Percentiles rank a stretch among this genome's conserved stretches.
Conservation (phyloP, 2,113 vertebrate genomes). For the Sporophila hypoxantha region DNA sequence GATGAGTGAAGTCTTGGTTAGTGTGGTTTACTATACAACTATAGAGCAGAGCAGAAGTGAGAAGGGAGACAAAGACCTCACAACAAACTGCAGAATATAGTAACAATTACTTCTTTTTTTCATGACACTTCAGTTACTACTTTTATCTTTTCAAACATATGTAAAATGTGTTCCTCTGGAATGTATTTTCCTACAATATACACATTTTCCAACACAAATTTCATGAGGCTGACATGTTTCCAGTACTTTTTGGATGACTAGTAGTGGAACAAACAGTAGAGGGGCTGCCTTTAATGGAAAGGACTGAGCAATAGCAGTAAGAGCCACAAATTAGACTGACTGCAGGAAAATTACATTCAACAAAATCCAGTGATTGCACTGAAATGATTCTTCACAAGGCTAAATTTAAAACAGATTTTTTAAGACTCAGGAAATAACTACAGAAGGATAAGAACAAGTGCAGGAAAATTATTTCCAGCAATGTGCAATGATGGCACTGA, state of each 20-base stretch:
- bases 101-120: not conserved
- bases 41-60: not conserved
- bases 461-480: not conserved
- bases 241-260: not conserved
- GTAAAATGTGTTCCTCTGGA: not conserved
- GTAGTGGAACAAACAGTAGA: not conserved
- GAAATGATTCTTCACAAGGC: conserved; percentile 8
- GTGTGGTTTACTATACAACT: not conserved
- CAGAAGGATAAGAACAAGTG: not conserved
- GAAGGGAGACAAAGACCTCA: not conserved
- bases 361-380: conserved; percentile 11
- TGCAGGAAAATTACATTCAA: not conserved
- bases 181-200: not conserved
- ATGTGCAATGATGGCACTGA: not conserved
- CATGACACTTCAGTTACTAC: not conserved
- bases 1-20: not conserved
- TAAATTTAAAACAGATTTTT: conserved; percentile 33
- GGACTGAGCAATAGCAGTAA: not conserved
- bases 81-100: not conserved
- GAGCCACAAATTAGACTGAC: not conserved
- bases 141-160: not conserved
- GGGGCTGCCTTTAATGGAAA: not conserved
- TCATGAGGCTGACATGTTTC: not conserved
- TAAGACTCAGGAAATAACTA: conserved; percentile 14
- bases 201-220: not conserved